phyloP scores from a whole-genome alignment of 1,140 invertebrate genomes.

The Carcinoscorpius rotundicauda region DNA sequence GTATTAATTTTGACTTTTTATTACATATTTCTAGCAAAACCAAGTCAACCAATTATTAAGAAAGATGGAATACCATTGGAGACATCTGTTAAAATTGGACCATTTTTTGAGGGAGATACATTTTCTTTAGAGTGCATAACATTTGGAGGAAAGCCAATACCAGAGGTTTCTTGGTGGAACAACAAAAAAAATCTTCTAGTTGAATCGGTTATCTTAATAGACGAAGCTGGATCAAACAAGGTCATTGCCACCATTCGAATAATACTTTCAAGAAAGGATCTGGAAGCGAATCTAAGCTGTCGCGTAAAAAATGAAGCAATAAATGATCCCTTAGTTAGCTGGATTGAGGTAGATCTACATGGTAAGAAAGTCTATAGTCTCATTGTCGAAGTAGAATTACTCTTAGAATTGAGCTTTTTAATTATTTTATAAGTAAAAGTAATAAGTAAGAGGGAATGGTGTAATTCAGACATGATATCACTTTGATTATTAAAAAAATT shows the following conservation, averaged over 20 bases:
- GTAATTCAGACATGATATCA: too few relatives aligned
- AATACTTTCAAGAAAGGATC: conserved; percentile 56
- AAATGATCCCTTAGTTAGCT: conserved; percentile 38
- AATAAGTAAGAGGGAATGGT: too few relatives aligned
- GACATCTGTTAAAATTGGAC: conserved; percentile 15
- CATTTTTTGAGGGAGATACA: conserved; percentile 15
- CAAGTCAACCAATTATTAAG: conserved; percentile 17
- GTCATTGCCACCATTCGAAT: conserved; percentile 49
- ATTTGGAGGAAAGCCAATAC: conserved; percentile 52
- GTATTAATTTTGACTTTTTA: conserved; percentile 2
- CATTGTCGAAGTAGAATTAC: too few relatives aligned
- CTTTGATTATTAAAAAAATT: too few relatives aligned
- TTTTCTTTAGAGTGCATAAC: conserved; percentile 17
- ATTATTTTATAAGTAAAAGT: too few relatives aligned
- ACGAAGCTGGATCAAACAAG: conserved; percentile 44
- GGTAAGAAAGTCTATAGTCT: conserved; percentile 44
- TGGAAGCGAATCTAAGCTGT: conserved; percentile 61
- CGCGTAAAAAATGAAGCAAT: conserved; percentile 23
- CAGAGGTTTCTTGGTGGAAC: conserved; percentile 60
- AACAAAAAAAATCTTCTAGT: not conserved
- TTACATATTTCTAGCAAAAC: conserved; percentile 12
- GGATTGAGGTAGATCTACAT: conserved; percentile 61
- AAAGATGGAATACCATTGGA: conserved; percentile 15
- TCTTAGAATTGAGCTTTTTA: too few relatives aligned
- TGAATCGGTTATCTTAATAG: conserved; percentile 7